Percentiles rank a stretch among this genome's conserved stretches.
Conservation (phyloP, 2,113 vertebrate genomes). For the Ceyx melanurus region DNA sequence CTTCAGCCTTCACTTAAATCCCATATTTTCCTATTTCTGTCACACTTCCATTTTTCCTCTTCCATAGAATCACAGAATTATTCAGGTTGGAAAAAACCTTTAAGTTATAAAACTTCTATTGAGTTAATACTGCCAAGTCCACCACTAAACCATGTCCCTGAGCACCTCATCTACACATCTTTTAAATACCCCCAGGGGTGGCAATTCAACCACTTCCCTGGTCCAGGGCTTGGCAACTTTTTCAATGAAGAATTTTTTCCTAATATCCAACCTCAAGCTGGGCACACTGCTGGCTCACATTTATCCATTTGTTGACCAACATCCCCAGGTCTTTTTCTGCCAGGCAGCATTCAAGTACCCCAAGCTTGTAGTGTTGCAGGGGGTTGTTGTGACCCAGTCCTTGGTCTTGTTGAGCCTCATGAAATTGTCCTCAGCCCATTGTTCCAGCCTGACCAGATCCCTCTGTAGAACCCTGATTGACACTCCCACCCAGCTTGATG, state of each 20-base stretch:
- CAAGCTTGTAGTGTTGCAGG: neutral
- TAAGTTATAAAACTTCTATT: too few species aligned
- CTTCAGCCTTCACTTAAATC: neutral
- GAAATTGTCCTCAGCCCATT: neutral
- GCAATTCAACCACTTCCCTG: neutral
- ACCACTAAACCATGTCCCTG: neutral
- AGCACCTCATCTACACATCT: neutral
- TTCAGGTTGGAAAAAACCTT: neutral
- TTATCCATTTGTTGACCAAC: neutral
- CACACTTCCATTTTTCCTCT: neutral
- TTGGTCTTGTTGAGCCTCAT: neutral
- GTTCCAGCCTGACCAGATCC: neutral
- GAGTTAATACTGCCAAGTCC: neutral
- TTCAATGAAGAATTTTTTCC: neutral
- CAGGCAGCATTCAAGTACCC: neutral
- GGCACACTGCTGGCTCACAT: neutral
- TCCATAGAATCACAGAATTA: neutral
- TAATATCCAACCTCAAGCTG: neutral
- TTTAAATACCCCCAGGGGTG: neutral
- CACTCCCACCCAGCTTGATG: neutral
- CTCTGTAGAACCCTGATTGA: neutral
- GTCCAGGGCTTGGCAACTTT: neutral
- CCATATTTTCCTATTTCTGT: neutral
- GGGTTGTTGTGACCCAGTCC: neutral
- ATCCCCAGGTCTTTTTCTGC: neutral